Base-by-base conservation (phyloP, 2,113 vertebrate species). In the Chlorodrepanis virens region DNA sequence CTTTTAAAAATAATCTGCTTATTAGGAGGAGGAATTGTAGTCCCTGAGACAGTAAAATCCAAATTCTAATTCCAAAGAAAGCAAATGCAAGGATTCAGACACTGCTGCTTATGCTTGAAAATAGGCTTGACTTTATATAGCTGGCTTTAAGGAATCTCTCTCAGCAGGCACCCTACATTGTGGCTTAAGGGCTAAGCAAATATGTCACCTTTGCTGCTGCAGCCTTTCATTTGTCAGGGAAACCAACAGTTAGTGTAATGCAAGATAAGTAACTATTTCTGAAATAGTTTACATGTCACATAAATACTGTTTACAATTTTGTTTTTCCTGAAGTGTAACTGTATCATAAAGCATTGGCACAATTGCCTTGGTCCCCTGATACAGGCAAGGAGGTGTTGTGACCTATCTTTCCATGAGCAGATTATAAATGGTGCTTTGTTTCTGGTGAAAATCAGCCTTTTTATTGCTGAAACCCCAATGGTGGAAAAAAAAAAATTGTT, bases 151-250 rank as follows among this genome's bases (percentile, higher is more conserved):
- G 75, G 54, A 83, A 89, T 53, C n/a, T 77, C 40, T 27, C 53
- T 74, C 57, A 65, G 49, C 25, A 69, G 64, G 72, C 8, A 3
- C 24, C 25, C 53, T 64, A 44, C 9, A 18, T 8, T 7, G 6
- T 52, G 59, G 37, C 21, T 85, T 91, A 69, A 90, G 83, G 93
- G 33, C 69, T 64, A 65, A 79, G 37, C 50, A 79, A 45, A 69
- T 67, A 12, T 54, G 23, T 85, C 71, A 85, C 49, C 42, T 79
- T 81, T 93, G 39, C 42, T 65, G 15, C 49, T 69, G 37, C 65
- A 89, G 10, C 45, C 53, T 79, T 91, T 87, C 39, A 45, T 80
- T 91, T 82, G 59, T 89, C 84, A 59, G 24, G 16, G 78, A 87
- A 94, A 76, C 50, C 29, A 61, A 22, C 47, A 49, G 27, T 83